These are phyloP conservation scores for Dendronephthya gigantea DNA, from an alignment of 64 coral and sea anemone genomes.

Conservation along the genomic window DNA sequence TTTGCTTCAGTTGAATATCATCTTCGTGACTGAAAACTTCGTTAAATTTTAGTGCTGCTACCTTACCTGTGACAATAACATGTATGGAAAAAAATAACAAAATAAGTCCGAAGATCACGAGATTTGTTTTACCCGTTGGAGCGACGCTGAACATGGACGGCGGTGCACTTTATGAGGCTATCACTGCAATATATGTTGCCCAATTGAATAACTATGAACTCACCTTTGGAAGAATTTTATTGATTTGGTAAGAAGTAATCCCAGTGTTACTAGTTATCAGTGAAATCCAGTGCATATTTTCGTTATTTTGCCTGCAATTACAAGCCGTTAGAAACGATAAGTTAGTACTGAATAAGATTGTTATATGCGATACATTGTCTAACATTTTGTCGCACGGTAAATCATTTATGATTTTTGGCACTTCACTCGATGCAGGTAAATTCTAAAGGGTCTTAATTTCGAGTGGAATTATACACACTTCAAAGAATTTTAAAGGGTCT, in stretches of 20 bases:
- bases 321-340: too few species aligned
- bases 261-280: not conserved
- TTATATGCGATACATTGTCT: too few species aligned
- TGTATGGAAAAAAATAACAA: conserved; percentile 13
- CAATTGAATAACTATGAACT: conserved; percentile 12
- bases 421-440: too few species aligned
- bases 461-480: too few species aligned
- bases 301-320: too few species aligned
- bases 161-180: not conserved
- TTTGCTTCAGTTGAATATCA: too few species aligned
- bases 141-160: conserved; percentile 6
- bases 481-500: too few species aligned
- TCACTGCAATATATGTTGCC: not conserved
- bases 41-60: not conserved
- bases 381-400: too few species aligned
- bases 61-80: not conserved
- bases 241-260: not conserved
- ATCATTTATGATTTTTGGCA: too few species aligned
- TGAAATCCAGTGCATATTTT: too few species aligned
- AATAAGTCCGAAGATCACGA: conserved; percentile 7
- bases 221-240: conserved; percentile 4
- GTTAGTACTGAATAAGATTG: too few species aligned
- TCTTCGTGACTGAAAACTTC: not conserved
- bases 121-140: not conserved
- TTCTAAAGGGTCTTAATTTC: too few species aligned